phyloP scores from a whole-genome alignment of 2,113 vertebrate species.

The Rhipidura dahli region DNA sequence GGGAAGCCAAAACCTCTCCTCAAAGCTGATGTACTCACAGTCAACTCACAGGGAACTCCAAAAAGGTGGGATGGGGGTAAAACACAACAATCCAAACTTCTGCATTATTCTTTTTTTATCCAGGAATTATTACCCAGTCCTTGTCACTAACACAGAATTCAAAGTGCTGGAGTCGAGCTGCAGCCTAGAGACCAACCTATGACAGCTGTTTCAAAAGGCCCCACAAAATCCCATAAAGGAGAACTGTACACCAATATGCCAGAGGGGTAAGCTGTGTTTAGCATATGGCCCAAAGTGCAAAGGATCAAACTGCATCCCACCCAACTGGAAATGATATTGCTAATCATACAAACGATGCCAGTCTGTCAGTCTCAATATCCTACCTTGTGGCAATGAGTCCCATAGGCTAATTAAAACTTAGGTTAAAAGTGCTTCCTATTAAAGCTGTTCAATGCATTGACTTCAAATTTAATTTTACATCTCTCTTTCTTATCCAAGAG shows the following conservation, averaged over 20 bases:
- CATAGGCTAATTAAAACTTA: slow-evolving; percentile 10
- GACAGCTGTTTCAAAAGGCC: slow-evolving; percentile 25
- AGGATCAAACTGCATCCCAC: not conserved
- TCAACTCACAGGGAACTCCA: not conserved
- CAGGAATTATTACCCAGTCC: not conserved
- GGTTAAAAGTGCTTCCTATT: slow-evolving; percentile 46
- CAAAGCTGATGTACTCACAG: not conserved
- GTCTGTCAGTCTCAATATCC: slow-evolving; percentile 7
- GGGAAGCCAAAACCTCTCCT: not conserved
- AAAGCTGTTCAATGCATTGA: slow-evolving; percentile 22
- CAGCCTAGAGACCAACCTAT: not conserved
- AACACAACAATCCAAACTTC: not conserved
- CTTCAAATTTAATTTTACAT: slow-evolving; percentile 19
- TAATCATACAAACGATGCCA: not conserved
- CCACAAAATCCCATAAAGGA: not conserved
- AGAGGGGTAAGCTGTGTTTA: not conserved
- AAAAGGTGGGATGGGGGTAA: rapidly evolving
- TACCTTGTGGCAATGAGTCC: slow-evolving; percentile 24
- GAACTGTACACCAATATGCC: not conserved
- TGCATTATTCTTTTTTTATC: not conserved
- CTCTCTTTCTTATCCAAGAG: not conserved
- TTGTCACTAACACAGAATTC: not conserved
- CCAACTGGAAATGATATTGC: not conserved
- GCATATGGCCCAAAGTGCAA: not conserved
- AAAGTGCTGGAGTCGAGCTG: not conserved